Percentiles rank a stretch among this genome's conserved stretches.
phyloP scores from a whole-genome alignment of 2,797 vertebrate genomes.

The Merluccius polli region DNA sequence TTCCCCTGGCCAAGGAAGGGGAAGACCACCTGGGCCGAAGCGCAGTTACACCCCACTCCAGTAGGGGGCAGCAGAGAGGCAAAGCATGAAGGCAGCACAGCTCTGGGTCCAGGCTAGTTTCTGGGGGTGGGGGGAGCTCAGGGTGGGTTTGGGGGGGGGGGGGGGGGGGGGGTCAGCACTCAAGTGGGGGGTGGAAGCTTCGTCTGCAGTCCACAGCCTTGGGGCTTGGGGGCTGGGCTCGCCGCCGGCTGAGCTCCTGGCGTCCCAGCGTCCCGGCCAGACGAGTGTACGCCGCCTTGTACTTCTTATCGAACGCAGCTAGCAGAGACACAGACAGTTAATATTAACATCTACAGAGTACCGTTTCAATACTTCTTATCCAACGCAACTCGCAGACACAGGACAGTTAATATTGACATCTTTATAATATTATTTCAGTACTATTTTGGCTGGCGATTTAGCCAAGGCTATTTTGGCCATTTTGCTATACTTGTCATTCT shows the following conservation, averaged over 20 bases:
- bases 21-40: not conserved
- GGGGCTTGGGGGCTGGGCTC: slow-evolving; percentile 79
- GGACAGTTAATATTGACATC: too few relatives aligned
- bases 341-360: not conserved
- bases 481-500: too few relatives aligned
- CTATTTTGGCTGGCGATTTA: too few relatives aligned
- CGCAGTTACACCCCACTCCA: slow-evolving; percentile 19
- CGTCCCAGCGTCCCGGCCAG: slow-evolving; percentile 75
- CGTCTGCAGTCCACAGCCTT: slow-evolving; percentile 89
- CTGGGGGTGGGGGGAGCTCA: not conserved
- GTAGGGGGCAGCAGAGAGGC: slow-evolving; percentile 37
- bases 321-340: slow-evolving; percentile 10
- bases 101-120: not conserved
- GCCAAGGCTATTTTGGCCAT: too few relatives aligned
- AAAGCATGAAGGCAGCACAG: slow-evolving; percentile 33
- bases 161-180: slow-evolving; percentile 70
- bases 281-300: slow-evolving; percentile 78
- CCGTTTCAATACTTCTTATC: too few relatives aligned
- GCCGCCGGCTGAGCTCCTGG: slow-evolving; percentile 76
- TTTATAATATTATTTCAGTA: too few relatives aligned
- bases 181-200: slow-evolving; percentile 82
- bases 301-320: slow-evolving; percentile 88
- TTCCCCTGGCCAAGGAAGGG: not conserved
- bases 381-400: too few relatives aligned
- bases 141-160: not conserved